Percentiles rank a stretch among this genome's conserved stretches.
Evolutionary conservation across 2,797 vertebrate genomes (phyloP).

Genomic region (Acanthornis magna): DNA sequence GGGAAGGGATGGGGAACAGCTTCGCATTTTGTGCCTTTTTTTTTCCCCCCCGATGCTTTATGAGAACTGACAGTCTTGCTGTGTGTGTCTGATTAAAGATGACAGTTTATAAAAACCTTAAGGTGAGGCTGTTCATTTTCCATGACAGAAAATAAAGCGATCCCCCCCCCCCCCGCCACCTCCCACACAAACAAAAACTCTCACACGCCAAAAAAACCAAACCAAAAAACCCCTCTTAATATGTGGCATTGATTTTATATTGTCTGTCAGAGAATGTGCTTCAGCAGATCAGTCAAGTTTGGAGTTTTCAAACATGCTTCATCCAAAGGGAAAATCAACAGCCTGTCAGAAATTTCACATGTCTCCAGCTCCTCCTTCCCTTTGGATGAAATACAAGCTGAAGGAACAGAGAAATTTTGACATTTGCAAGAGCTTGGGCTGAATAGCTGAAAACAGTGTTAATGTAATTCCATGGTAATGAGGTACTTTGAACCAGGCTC

Average conservation of each 20-base stretch:
- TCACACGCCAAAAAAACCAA: neutral
- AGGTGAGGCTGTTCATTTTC: conserved; percentile 70
- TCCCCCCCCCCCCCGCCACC: neutral
- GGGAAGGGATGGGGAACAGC: neutral
- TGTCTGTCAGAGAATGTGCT: conserved; percentile 66
- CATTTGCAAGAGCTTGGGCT: neutral
- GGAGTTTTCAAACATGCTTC: conserved; percentile 70
- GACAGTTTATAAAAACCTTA: conserved; percentile 73
- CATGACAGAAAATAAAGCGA: conserved; percentile 54
- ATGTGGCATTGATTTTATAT: conserved; percentile 57
- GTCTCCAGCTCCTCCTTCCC: conserved; percentile 21
- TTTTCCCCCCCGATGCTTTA: neutral
- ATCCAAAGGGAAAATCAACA: conserved; percentile 61
- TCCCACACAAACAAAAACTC: conserved; percentile 9
- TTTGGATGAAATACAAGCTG: neutral
- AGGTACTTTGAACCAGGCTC: neutral
- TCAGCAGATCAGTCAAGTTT: conserved; percentile 65
- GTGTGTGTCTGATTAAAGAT: conserved; percentile 68
- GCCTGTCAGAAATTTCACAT: conserved; percentile 62
- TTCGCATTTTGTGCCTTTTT: neutral
- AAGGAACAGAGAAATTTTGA: conserved; percentile 30
- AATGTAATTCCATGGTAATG: neutral
- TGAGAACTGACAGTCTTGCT: conserved; percentile 55
- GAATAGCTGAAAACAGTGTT: neutral
- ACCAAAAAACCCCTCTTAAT: neutral